Conservation (phyloP, 2,797 vertebrate genomes). For the Furcifer pardalis region DNA sequence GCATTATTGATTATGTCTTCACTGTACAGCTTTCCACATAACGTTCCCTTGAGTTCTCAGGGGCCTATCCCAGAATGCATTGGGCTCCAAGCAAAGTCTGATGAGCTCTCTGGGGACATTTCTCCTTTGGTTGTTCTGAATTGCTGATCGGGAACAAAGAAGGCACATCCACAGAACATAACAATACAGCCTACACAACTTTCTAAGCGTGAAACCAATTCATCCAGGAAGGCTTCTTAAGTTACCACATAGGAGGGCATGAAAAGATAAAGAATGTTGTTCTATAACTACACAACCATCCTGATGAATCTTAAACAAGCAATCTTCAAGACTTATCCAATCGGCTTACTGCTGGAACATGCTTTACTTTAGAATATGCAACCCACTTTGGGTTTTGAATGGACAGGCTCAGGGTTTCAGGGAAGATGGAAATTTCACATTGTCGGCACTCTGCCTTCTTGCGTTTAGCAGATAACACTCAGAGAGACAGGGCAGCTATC, state of each 20-base stretch:
- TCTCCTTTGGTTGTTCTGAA: constrained; percentile 25
- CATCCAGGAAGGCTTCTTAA: not conserved
- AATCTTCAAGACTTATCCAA: constrained; percentile 7
- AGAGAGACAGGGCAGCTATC: not conserved
- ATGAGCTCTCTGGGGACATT: constrained; percentile 16
- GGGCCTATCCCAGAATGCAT: constrained; percentile 16
- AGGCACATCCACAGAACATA: constrained; percentile 12
- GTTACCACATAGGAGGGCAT: not conserved
- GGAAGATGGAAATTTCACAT: not conserved
- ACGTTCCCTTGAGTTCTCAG: constrained; percentile 18
- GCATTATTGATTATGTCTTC: constrained; percentile 40
- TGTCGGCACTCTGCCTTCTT: not conserved
- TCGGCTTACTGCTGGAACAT: not conserved
- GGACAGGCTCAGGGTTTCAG: not conserved
- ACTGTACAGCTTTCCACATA: constrained; percentile 26
- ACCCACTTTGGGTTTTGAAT: not conserved
- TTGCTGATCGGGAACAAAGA: constrained; percentile 27
- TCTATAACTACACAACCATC: not conserved
- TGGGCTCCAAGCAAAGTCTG: constrained; percentile 25
- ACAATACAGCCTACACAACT: not conserved
- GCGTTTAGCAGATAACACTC: no score
- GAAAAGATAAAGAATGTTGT: not conserved
- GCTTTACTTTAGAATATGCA: not conserved
- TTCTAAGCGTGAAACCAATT: constrained; percentile 2
- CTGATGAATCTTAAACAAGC: not conserved